phyloP scores from a whole-genome alignment of 2,113 vertebrate genomes.

The Cacatua alba region DNA sequence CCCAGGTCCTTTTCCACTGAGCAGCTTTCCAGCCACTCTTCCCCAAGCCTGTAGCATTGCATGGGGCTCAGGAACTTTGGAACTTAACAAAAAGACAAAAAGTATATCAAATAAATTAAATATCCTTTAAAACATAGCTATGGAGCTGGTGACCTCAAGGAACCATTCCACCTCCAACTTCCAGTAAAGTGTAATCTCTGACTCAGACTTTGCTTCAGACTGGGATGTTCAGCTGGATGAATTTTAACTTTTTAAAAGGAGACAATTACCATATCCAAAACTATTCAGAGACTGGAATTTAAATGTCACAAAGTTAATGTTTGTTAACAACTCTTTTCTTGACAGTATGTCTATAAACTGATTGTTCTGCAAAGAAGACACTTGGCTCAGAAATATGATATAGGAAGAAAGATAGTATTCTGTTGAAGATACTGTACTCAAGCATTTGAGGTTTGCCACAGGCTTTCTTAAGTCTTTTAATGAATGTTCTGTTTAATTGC shows the following conservation, averaged over 20 bases:
- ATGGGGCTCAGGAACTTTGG: neutral
- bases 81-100: neutral
- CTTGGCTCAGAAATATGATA: neutral
- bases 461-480: neutral
- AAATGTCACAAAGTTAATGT: neutral
- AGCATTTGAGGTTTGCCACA: neutral
- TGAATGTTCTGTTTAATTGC: neutral
- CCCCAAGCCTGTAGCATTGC: neutral
- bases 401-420: neutral
- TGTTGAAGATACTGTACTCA: neutral
- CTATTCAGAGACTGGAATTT: neutral
- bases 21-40: neutral
- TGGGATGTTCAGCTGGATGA: neutral
- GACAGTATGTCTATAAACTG: neutral
- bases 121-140: neutral
- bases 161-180: neutral
- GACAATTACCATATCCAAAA: neutral
- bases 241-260: neutral
- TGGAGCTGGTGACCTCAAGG: neutral
- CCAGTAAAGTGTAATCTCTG: neutral
- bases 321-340: neutral
- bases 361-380: neutral
- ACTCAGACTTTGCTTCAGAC: neutral
- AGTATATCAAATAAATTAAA: neutral
- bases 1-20: neutral